Conservation (phyloP, 2,113 vertebrate genomes). For the Spheniscus mendiculus region DNA sequence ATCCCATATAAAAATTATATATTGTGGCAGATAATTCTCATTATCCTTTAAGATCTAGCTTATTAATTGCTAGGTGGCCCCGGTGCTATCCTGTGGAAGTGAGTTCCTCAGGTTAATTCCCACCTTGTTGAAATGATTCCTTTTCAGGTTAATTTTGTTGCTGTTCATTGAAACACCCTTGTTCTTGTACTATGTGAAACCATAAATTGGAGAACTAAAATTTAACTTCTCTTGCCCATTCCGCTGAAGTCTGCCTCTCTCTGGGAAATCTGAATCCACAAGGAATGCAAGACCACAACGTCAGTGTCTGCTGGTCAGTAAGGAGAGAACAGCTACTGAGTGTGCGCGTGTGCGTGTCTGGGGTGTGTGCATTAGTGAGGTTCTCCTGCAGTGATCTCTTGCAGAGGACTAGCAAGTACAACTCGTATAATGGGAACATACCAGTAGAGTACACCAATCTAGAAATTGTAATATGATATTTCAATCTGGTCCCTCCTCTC, state of each 20-base stretch:
- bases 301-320: neutral
- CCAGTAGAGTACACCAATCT: neutral
- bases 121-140: neutral
- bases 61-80: neutral
- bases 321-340: neutral
- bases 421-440: neutral
- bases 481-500: neutral
- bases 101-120: neutral
- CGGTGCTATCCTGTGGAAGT: neutral
- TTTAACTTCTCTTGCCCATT: neutral
- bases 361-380: neutral
- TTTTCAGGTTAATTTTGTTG: conserved; percentile 38
- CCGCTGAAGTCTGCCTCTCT: neutral
- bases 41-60: neutral
- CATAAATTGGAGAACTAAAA: neutral
- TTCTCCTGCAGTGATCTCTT: neutral
- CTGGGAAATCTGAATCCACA: conserved; percentile 18
- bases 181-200: neutral
- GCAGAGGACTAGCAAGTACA: neutral
- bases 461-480: neutral
- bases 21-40: neutral
- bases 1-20: neutral
- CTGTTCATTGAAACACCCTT: neutral
- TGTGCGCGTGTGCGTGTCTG: neutral
- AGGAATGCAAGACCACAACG: conserved; percentile 16